These are phyloP conservation scores for Grallaria varia DNA, from an alignment of 2,113 vertebrate genomes.

Conservation along the genomic window DNA sequence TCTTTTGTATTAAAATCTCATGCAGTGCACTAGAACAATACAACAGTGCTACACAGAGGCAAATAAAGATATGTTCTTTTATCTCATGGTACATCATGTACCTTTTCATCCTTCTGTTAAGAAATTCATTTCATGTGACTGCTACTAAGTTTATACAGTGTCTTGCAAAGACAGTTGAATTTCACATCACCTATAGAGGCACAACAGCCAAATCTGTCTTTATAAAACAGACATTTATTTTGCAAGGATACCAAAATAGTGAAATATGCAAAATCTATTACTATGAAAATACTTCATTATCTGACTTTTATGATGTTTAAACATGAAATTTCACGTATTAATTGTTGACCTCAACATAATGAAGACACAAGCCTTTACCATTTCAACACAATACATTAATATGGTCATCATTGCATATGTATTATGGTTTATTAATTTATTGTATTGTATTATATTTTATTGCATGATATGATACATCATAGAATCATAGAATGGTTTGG, in stretches of 20 bases:
- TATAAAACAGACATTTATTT: neutral
- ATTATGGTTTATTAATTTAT: neutral
- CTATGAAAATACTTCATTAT: neutral
- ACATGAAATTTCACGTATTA: neutral
- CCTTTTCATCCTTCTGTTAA: neutral
- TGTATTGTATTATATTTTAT: neutral
- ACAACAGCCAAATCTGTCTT: neutral
- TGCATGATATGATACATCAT: neutral
- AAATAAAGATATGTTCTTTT: neutral
- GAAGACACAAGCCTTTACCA: neutral
- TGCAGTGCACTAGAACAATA: neutral
- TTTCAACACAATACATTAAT: neutral
- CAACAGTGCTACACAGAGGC: neutral
- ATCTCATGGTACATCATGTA: neutral
- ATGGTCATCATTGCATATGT: neutral
- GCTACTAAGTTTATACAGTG: neutral
- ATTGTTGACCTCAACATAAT: neutral
- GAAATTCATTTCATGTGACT: neutral
- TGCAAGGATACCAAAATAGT: neutral
- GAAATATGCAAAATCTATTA: neutral
- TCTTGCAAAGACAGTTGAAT: conserved; percentile 6
- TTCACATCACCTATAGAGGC: neutral
- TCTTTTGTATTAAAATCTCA: neutral
- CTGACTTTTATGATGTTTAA: neutral
- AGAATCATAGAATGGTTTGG: neutral